phyloP scores from a whole-genome alignment of 2,113 vertebrate species.

The Mus pahari region DNA sequence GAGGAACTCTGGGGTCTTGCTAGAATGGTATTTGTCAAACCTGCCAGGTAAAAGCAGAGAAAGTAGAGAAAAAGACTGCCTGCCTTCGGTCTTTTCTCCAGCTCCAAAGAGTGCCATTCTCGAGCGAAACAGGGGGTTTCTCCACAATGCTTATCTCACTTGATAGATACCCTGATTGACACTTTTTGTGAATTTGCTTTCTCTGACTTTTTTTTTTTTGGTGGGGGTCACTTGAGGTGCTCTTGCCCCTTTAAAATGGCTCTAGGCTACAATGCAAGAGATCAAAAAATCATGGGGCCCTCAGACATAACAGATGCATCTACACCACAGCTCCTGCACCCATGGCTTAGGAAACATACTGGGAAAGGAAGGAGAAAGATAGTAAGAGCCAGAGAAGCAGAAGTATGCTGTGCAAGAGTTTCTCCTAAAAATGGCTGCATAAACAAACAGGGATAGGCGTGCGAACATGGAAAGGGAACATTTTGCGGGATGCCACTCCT shows the following conservation, averaged over 20 bases:
- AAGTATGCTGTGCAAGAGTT: not conserved
- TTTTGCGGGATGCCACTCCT: not conserved
- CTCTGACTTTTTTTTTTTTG: constrained; percentile 28
- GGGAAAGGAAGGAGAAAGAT: not conserved
- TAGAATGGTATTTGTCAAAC: not conserved
- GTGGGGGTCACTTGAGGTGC: not conserved
- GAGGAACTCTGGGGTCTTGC: not conserved
- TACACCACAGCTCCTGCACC: not conserved
- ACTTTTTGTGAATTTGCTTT: not conserved
- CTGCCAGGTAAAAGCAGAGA: not conserved
- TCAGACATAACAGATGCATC: not conserved
- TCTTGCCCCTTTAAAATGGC: not conserved
- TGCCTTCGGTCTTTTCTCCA: not conserved
- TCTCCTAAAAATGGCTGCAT: not conserved
- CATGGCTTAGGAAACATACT: not conserved
- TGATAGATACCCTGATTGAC: not conserved
- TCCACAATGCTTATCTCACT: not conserved
- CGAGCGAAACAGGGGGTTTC: not conserved
- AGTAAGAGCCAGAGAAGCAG: not conserved
- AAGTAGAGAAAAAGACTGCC: not conserved
- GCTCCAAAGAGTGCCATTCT: not conserved
- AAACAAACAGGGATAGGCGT: not conserved
- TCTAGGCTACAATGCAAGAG: not conserved
- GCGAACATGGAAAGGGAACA: not conserved
- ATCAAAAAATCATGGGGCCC: not conserved